Evolutionary conservation across 2,113 vertebrate genomes (phyloP).

Genomic region (Tetrao urogallus): DNA sequence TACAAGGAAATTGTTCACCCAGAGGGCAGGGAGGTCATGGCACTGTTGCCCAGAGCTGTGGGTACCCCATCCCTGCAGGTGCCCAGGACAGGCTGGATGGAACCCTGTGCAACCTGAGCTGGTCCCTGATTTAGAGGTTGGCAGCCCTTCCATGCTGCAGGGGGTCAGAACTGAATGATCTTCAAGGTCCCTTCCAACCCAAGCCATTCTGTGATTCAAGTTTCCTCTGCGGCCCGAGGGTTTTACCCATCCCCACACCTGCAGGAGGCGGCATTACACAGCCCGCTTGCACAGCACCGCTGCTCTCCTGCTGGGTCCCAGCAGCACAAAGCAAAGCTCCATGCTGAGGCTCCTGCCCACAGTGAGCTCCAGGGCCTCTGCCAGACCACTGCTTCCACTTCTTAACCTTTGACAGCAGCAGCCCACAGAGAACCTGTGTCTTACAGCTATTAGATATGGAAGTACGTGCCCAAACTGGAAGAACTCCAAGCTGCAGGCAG

Average conservation of each 20-base stretch:
- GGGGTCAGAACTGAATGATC: too few relatives aligned
- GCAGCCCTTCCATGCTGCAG: too few relatives aligned
- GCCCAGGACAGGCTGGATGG: too few relatives aligned
- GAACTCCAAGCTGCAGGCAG: background rate
- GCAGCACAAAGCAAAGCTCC: background rate
- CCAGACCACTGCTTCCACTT: background rate
- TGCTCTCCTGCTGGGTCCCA: background rate
- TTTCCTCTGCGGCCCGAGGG: background rate
- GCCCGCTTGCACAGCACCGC: too few relatives aligned
- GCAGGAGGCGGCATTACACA: background rate
- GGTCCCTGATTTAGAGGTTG: too few relatives aligned
- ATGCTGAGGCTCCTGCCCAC: background rate
- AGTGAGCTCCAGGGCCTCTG: background rate
- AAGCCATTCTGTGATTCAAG: too few relatives aligned
- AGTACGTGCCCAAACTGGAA: background rate
- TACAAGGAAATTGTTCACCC: too few relatives aligned
- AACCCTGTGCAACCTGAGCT: too few relatives aligned
- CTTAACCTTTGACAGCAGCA: background rate
- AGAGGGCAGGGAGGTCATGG: too few relatives aligned
- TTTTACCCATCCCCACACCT: background rate
- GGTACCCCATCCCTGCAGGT: too few relatives aligned
- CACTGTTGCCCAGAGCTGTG: too few relatives aligned
- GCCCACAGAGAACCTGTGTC: background rate
- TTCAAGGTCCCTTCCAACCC: too few relatives aligned
- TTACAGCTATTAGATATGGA: background rate